These are phyloP conservation scores for Oligia latruncula DNA, from an alignment of 2,888 invertebrate genomes.

Conservation along the genomic window DNA sequence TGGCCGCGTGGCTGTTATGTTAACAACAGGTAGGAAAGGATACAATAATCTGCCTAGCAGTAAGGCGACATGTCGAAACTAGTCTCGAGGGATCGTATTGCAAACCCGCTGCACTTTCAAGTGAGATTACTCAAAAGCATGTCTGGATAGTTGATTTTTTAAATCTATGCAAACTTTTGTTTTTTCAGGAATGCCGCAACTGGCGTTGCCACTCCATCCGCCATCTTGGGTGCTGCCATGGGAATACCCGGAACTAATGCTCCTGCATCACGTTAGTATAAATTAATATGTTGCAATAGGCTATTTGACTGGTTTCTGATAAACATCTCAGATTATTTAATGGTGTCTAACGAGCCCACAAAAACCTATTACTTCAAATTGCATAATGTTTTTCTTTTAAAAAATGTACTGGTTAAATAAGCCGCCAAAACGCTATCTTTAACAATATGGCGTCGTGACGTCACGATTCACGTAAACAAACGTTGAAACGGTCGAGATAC, in stretches of 20 bases:
- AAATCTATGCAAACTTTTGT: not conserved
- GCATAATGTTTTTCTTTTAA: too few species aligned
- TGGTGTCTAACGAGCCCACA: too few species aligned
- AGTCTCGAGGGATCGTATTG: too few species aligned
- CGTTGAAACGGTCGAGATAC: too few species aligned
- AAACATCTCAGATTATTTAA: too few species aligned
- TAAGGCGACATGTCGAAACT: too few species aligned
- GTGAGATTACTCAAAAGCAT: not conserved
- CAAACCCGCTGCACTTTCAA: not conserved
- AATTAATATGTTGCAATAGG: not conserved
- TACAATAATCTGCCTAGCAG: not conserved
- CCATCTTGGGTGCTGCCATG: conserved; percentile 93
- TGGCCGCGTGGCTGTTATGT: conserved; percentile 91
- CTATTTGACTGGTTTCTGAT: too few species aligned
- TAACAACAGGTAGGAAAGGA: conserved; percentile 91
- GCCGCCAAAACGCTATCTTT: too few species aligned
- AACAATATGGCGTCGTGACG: too few species aligned
- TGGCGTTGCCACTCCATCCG: conserved; percentile 90
- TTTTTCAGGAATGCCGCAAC: conserved; percentile 81
- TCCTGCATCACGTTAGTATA: conserved; percentile 76
- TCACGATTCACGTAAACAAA: too few species aligned
- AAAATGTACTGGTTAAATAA: too few species aligned
- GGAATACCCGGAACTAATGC: conserved; percentile 89
- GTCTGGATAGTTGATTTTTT: not conserved
- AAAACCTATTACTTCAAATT: too few species aligned